phyloP scores from a whole-genome alignment of 2,888 invertebrate genomes.

The Drosophila kambysellisi region DNA sequence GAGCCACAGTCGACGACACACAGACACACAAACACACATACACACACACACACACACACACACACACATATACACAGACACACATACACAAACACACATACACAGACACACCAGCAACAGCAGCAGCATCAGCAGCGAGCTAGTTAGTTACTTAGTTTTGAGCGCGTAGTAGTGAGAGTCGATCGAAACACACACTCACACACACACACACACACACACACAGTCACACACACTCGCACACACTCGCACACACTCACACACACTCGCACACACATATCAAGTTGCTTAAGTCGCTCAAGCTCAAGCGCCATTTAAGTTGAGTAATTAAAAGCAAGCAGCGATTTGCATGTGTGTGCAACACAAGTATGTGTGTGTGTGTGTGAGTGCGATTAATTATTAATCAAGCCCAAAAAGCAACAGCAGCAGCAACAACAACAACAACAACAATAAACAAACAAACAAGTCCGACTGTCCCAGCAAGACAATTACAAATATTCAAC shows the following conservation, averaged over 20 bases:
- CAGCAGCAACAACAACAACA: slow-evolving; percentile 53
- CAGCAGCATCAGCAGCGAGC: slow-evolving; percentile 56
- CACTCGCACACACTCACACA: slow-evolving; percentile 25
- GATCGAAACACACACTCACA: slow-evolving; percentile 56
- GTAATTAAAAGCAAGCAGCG: slow-evolving; percentile 74
- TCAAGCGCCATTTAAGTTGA: slow-evolving; percentile 80
- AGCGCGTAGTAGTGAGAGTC: slow-evolving; percentile 76
- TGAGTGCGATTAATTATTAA: slow-evolving; percentile 78
- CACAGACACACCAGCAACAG: slow-evolving; percentile 30
- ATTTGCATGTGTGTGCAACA: slow-evolving; percentile 63
- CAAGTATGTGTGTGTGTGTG: slow-evolving; percentile 30
- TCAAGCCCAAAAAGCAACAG: slow-evolving; percentile 70
- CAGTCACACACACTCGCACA: slow-evolving; percentile 49
- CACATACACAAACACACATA: too few relatives aligned
- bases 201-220: slow-evolving; percentile 23
- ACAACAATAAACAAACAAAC: slow-evolving; percentile 71
- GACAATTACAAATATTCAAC: slow-evolving; percentile 71
- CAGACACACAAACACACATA: slow-evolving; percentile 24
- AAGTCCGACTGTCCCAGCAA: slow-evolving; percentile 66
- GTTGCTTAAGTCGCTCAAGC: slow-evolving; percentile 80
- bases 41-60: slow-evolving; percentile 14
- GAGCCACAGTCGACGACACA: slow-evolving; percentile 36
- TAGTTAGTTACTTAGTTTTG: slow-evolving; percentile 77
- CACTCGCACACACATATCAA: slow-evolving; percentile 48
- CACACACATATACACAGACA: too few relatives aligned